Evolutionary conservation across 2,797 vertebrate species (phyloP), one percentile per base, ranked within the genome.

Genomic region (Mormyrops attenuatus): DNA sequence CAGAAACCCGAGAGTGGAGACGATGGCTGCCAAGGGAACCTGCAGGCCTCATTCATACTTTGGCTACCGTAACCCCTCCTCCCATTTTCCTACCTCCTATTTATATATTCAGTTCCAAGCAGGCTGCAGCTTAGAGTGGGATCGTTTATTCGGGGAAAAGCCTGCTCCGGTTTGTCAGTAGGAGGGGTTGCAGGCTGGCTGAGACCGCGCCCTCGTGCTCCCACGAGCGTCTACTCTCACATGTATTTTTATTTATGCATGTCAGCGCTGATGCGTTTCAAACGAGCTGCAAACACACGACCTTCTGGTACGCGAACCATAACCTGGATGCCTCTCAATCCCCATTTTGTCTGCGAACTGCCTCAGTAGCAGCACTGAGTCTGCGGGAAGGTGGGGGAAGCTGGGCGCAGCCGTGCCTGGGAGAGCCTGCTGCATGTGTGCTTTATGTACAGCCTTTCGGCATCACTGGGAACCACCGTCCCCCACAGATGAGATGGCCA

Each of bases 1-100:
- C 82, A 80, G 52, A 63, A 94, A 94, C 91, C 85, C 55, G 92
- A 94, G 93, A 91, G 0, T 50, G 41, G 91, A 85, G 90, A 90
- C 53, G 63, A 55, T 60, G 89, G 90, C 49, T 60, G 52, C 53
- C 52, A 34, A 55, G 50, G 49, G 52, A 15, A 17, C 26, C 85
- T 15, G 47, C 85, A 55, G 47, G 52, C 22, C 50, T 50, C 47
- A 52, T 52, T 52, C 85, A 86, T 50, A 34, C 26, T 86, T 55
- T 55, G 49, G 22, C 50, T 86, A 34, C 44, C 89, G 20, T 60
- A 89, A 89, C 85, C 91, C 89, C 90, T 90, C 69, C 30, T 38
- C 66, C 66, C 34, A n/a, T 44, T 80, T 41, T 80, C 17, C 73
- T 80, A 6, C 91, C 90, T 88, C 89, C 86, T 50, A 89, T 55